phyloP scores from a whole-genome alignment of 2,797 vertebrate species.

The Centropyge bicolor region DNA sequence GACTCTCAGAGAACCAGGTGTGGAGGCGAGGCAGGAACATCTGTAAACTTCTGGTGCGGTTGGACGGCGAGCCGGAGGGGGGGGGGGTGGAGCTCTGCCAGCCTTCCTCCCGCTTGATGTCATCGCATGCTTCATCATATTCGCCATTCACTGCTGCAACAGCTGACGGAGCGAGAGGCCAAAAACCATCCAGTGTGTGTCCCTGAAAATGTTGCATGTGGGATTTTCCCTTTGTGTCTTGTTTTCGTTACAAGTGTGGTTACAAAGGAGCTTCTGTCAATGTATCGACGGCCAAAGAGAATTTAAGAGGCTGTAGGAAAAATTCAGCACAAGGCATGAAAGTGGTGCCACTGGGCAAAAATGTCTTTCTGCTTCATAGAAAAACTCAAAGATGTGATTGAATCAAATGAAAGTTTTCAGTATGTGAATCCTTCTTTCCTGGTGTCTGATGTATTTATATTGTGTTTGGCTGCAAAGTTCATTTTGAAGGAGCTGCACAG shows the following conservation, averaged over 20 bases:
- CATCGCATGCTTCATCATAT: conserved; percentile 50
- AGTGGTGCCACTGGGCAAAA: background rate
- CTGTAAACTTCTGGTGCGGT: conserved; percentile 41
- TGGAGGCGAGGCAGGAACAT: conserved; percentile 42
- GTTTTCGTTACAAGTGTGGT: conserved; percentile 4
- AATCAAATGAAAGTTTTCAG: background rate
- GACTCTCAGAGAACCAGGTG: conserved; percentile 66
- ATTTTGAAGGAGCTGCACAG: background rate
- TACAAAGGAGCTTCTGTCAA: conserved; percentile 38
- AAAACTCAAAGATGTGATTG: background rate
- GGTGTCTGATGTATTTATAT: background rate
- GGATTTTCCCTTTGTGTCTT: background rate
- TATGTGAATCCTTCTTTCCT: background rate
- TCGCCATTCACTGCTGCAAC: conserved; percentile 47
- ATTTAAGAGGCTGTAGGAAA: background rate
- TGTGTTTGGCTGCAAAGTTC: background rate
- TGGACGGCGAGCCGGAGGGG: conserved; percentile 27
- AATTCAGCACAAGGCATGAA: background rate
- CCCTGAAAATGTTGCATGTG: conserved; percentile 5
- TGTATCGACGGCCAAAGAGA: background rate
- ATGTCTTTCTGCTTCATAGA: background rate
- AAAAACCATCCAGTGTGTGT: conserved; percentile 27
- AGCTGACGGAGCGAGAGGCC: conserved; percentile 62
- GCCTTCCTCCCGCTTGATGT: conserved; percentile 55
- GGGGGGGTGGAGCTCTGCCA: conserved; percentile 35